Base-by-base conservation (phyloP, 2,797 vertebrate genomes). In the Sorex maritimensis region DNA sequence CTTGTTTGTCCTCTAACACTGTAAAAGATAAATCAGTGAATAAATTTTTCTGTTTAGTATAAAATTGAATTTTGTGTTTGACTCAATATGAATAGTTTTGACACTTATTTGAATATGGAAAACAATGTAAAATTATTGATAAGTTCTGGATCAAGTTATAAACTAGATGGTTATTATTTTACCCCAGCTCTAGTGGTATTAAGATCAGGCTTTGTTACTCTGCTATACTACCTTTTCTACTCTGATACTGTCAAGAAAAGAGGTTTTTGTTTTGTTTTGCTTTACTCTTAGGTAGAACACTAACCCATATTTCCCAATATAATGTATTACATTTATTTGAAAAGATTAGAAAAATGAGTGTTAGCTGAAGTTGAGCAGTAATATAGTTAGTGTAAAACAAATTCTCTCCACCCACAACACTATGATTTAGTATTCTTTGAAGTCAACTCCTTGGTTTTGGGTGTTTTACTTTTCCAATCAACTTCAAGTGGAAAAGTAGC, bases 11-110 rank as follows among this genome's bases (percentile, higher is more conserved):
- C 19, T 83, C 12, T 73, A 75, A 82, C 68, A 80, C 68, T 93
- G 2, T 77, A 67, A 85, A 89, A 86, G 10, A 44, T 11, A 93
- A 94, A 93, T 79, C 17, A 49, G 38, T 49, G 81, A 91, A 9
- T 75, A 83, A 91, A 77, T 86, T 85, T 24, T 95, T 81, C 34
- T 26, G 24, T 38, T 4, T 86, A 5, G 12, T 1, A 67, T 44
- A 21, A 85, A 77, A 46, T 46, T 61, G 17, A 19, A 19, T 61
- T 61, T 61, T 21, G 49, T 21, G 21, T 61, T 61, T 61, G 21
- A 61, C 21, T 23, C 6, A 19, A 61, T 77, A 81, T 78, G 24
- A 69, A 7, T 74, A 63, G 21, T 6, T 88, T 93, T 77, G 28
- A 38, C 74, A 14, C 41, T 52, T 12, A 38, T 49, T 12, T 77